A percentile compares a stretch with the other conserved stretches of the same genome.
phyloP scores from a whole-genome alignment of 2,113 vertebrate genomes.

The Psammodynastes pulverulentus region DNA sequence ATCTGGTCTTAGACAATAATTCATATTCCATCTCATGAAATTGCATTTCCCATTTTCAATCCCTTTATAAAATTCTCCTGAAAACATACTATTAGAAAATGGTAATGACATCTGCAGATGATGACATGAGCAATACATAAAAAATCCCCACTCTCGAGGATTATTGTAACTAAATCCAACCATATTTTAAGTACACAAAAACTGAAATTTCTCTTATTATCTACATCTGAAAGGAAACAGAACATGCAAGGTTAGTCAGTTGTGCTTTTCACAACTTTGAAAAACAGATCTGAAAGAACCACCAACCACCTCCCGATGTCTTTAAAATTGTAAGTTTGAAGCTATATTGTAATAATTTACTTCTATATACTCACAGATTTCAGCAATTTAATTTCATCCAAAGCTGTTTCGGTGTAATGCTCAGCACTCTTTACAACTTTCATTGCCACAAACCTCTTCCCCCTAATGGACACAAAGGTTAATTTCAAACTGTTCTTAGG shows the following conservation, averaged over 20 bases:
- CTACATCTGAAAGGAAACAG: neutral
- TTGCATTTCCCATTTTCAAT: neutral
- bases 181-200: neutral
- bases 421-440: constrained; percentile 99
- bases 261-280: neutral
- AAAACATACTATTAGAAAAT: neutral
- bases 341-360: neutral
- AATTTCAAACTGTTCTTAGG: neutral
- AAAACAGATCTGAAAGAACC: neutral
- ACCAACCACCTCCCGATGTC: neutral
- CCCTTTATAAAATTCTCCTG: neutral
- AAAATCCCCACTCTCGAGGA: too few relatives aligned
- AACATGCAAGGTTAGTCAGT: neutral
- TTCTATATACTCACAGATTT: constrained; percentile 80
- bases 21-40: neutral
- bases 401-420: constrained; percentile 95
- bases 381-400: constrained; percentile 95
- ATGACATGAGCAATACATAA: neutral
- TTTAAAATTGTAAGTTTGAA: neutral
- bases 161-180: neutral
- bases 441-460: constrained; percentile 93
- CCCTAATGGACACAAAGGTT: constrained; percentile 68
- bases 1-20: neutral
- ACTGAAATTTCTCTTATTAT: neutral
- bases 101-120: neutral